Conservation (phyloP, 2,113 vertebrate genomes). For the Rallus limicola region DNA sequence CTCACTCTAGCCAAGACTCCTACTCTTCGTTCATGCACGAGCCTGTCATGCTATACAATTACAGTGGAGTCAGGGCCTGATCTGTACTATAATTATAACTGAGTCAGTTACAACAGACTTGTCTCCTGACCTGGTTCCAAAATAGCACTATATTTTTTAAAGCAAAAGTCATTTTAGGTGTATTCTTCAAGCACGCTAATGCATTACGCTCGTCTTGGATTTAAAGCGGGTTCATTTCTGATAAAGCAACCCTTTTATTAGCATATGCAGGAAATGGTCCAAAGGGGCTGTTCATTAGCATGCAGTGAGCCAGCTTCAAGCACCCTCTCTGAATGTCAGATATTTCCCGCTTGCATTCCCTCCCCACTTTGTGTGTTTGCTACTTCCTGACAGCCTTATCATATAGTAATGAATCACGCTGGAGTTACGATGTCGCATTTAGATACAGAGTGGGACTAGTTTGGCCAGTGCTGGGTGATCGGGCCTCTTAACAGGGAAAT, state of each 20-base stretch:
- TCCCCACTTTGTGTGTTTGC: slow-evolving; percentile 52
- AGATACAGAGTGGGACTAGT: slow-evolving; percentile 39
- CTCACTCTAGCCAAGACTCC: slow-evolving; percentile 51
- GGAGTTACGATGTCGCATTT: not conserved
- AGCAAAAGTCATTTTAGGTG: slow-evolving; percentile 34
- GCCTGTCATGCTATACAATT: slow-evolving; percentile 62
- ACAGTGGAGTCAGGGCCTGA: slow-evolving; percentile 59
- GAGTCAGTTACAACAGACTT: slow-evolving; percentile 66
- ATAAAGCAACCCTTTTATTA: slow-evolving; percentile 34
- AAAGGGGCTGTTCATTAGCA: slow-evolving; percentile 48
- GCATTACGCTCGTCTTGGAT: not conserved
- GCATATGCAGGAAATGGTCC: slow-evolving; percentile 30
- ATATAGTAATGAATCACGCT: slow-evolving; percentile 44
- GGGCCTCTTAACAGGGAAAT: slow-evolving; percentile 50
- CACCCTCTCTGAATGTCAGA: slow-evolving; percentile 58
- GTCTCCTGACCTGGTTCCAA: slow-evolving; percentile 66
- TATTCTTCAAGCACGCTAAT: not conserved
- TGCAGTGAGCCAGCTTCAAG: slow-evolving; percentile 12
- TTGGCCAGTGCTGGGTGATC: slow-evolving; percentile 40
- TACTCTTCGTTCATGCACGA: slow-evolving; percentile 39
- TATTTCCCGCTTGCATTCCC: slow-evolving; percentile 52
- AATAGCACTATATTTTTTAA: slow-evolving; percentile 49
- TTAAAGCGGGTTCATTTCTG: not conserved
- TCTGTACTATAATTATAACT: slow-evolving; percentile 70
- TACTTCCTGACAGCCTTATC: slow-evolving; percentile 65